Evolutionary conservation across 2,888 invertebrate species (phyloP), one percentile per base, ranked within the genome.

Genomic region (Druceiella hillmani): DNA sequence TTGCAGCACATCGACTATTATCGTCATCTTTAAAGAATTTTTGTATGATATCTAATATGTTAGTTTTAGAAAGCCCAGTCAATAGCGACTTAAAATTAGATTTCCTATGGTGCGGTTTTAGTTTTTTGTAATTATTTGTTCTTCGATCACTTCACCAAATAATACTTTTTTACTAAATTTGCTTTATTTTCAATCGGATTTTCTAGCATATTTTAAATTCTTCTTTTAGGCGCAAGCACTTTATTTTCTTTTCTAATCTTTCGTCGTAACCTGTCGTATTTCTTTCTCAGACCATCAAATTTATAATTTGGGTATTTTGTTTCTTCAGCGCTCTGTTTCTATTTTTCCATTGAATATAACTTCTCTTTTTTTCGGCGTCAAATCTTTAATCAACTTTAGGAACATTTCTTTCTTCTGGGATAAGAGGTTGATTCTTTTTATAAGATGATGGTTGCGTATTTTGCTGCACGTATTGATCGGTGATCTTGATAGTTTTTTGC

Each of bases 361-460:
- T 40, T 17, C 38, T 40, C 25, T 13, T 40, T 42, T 22, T 42
- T 26, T 38, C 42, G n/a, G n/a, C n/a, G n/a, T n/a, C n/a, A n/a
- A n/a, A n/a, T n/a, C n/a, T n/a, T n/a, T n/a, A n/a, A 39, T 42
- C 35, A 34, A 15, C 31, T 35, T 10, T 10, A 35, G 35, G 38
- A 17, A 29, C 31, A 26, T 42, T 42, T 29, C 31, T 39, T 30
- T 24, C 12, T 27, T 16, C 7, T 31, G 39, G 39, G 17, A 26
- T 39, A 17, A 30, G 25, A 39, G 42, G 36, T 20, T 31, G 25
- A 26, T n/a, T 39, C 16, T 40, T 31, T 4, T 36, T n/a, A 7
- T 42, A 38, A 16, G 42, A 39, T 38, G 39, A 35, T 26, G 42
- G 39, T 20, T 34, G 38, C 30, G 42, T 42, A 42, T 42, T 42